Evolutionary conservation across 2,113 vertebrate genomes (phyloP).

Genomic region (Mugil cephalus): DNA sequence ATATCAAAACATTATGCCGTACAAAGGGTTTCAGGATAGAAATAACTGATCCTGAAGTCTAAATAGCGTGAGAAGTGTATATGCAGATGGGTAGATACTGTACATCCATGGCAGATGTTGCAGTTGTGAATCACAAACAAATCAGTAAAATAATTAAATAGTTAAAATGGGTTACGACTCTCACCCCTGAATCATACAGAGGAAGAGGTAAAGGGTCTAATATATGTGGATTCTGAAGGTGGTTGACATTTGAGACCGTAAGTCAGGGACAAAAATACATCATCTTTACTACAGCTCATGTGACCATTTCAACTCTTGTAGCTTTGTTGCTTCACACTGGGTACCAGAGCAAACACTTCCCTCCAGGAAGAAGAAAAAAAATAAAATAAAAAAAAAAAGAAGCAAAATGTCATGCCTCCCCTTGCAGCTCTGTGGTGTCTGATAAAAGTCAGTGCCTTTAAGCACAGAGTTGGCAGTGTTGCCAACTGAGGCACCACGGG

Average conservation of each 20-base stretch:
- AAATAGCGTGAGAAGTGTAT: constrained; percentile 23
- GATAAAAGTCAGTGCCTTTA: constrained; percentile 77
- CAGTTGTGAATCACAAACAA: too few relatives aligned
- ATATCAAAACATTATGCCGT: too few relatives aligned
- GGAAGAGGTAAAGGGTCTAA: too few relatives aligned
- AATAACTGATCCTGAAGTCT: too few relatives aligned
- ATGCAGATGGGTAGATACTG: constrained; percentile 39
- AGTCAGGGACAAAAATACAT: background rate
- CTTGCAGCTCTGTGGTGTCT: constrained; percentile 60
- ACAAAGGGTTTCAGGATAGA: constrained; percentile 6
- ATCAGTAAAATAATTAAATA: too few relatives aligned
- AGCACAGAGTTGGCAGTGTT: constrained; percentile 64
- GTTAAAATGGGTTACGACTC: too few relatives aligned
- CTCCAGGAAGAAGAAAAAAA: constrained; percentile 45
- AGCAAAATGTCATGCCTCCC: constrained; percentile 72
- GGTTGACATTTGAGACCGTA: too few relatives aligned
- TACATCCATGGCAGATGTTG: constrained; percentile 32
- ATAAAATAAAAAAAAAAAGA: constrained; percentile 38
- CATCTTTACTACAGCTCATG: background rate
- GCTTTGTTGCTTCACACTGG: constrained; percentile 30
- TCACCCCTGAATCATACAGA: too few relatives aligned
- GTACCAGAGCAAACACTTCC: constrained; percentile 25
- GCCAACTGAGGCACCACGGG: constrained; percentile 71
- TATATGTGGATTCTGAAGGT: background rate
- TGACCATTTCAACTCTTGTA: constrained; percentile 13